These are phyloP conservation scores for Megalops atlanticus DNA, from an alignment of 2,113 vertebrate species.

Conservation along the genomic window DNA sequence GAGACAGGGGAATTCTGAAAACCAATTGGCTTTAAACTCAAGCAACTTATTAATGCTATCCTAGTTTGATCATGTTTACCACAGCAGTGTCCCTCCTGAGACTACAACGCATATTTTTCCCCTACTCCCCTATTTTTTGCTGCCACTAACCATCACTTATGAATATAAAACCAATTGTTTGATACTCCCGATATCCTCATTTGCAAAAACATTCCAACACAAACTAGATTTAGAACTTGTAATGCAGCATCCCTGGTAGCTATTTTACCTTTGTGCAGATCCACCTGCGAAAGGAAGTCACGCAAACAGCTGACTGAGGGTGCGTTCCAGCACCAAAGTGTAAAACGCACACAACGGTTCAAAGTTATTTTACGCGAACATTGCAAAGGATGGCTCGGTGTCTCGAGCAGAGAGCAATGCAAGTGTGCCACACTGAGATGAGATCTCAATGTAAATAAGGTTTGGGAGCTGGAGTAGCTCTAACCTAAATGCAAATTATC, in stretches of 20 bases:
- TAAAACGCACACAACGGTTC: not conserved
- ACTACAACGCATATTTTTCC: not conserved
- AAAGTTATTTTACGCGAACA: too few relatives aligned
- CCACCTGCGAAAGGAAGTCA: not conserved
- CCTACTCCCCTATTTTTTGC: not conserved
- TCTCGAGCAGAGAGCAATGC: conserved; percentile 34
- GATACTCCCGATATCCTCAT: not conserved
- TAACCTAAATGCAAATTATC: conserved; percentile 65
- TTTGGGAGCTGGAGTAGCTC: conserved; percentile 56
- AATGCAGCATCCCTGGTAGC: too few relatives aligned
- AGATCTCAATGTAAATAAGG: conserved; percentile 54
- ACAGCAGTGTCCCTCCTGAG: not conserved
- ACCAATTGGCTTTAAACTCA: not conserved
- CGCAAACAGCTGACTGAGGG: not conserved
- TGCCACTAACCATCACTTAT: not conserved
- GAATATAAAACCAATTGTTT: not conserved
- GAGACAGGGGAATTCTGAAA: not conserved
- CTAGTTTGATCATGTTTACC: not conserved
- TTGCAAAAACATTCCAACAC: not conserved
- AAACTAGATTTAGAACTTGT: not conserved
- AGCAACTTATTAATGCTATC: not conserved
- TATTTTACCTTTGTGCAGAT: not conserved
- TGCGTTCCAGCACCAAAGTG: not conserved
- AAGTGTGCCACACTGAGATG: conserved; percentile 41
- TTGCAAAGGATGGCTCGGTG: not conserved